phyloP scores from a whole-genome alignment of 2,797 vertebrate genomes.

The Phalanger gymnotis region DNA sequence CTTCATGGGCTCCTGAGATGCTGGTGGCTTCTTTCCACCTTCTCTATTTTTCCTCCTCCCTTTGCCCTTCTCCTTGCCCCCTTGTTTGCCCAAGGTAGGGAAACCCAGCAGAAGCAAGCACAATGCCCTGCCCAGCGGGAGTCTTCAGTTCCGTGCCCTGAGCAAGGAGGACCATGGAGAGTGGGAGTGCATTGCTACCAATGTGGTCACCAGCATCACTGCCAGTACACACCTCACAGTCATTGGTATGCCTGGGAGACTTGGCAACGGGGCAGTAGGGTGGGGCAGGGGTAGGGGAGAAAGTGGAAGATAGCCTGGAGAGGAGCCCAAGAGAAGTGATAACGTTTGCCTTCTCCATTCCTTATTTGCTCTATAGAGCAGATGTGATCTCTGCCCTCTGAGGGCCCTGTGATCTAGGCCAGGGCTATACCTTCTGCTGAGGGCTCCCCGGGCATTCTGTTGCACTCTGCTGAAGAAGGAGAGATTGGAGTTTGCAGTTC shows the following conservation, averaged over 20 bases:
- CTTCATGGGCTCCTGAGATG: conserved; percentile 1
- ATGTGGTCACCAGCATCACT: conserved; percentile 99
- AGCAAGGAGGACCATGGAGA: conserved; percentile 99
- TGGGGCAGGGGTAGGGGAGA: neutral
- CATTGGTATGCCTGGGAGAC: conserved; percentile 88
- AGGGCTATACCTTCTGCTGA: rapidly evolving
- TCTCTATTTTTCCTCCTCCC: neutral
- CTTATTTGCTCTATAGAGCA: neutral
- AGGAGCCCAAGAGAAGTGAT: neutral
- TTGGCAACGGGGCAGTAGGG: neutral
- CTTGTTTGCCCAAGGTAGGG: conserved; percentile 93
- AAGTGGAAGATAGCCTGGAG: neutral
- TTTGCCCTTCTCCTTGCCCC: conserved; percentile 30
- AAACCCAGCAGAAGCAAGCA: conserved; percentile 99
- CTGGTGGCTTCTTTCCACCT: conserved; percentile 30
- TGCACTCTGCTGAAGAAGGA: neutral
- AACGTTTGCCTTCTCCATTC: neutral
- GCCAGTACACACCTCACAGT: conserved; percentile 99
- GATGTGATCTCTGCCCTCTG: neutral
- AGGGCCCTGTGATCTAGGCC: neutral
- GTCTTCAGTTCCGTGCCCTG: conserved; percentile 97
- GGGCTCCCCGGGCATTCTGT: no score
- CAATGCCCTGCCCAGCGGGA: conserved; percentile 96
- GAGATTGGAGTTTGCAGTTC: neutral
- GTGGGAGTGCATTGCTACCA: conserved; percentile 99